Conservation (phyloP, 2,888 invertebrate genomes). For the Sarcophaga variegata region DNA sequence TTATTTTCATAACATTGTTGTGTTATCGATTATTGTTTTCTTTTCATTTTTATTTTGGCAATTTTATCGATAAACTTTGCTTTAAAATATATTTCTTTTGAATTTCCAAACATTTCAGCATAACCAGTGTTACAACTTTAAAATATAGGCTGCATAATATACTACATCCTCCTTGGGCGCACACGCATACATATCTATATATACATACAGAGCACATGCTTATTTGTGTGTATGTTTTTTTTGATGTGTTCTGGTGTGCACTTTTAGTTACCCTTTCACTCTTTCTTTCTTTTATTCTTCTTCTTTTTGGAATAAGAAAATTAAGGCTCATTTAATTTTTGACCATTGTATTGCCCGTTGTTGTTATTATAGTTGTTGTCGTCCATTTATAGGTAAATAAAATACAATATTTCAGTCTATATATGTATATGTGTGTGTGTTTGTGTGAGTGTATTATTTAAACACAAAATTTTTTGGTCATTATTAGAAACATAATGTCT, state of each 20-base stretch:
- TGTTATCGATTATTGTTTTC: too few species aligned
- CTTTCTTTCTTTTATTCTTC: constrained; percentile 6
- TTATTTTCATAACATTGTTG: too few species aligned
- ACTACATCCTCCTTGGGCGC: neutral
- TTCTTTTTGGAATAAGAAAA: constrained; percentile 18
- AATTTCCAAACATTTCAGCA: too few species aligned
- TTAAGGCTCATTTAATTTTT: constrained; percentile 48
- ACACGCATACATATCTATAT: neutral
- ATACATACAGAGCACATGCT: neutral
- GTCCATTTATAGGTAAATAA: neutral
- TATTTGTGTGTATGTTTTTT: neutral
- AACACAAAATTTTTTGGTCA: constrained; percentile 16
- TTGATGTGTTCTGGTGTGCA: neutral
- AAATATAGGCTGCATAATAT: neutral
- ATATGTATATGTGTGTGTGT: neutral
- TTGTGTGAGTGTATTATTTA: neutral
- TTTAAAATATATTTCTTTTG: too few species aligned
- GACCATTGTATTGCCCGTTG: too few species aligned
- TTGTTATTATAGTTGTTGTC: constrained; percentile 22
- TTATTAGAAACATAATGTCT: constrained; percentile 1
- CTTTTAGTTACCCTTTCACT: constrained; percentile 6
- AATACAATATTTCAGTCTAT: too few species aligned
- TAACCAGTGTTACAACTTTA: neutral
- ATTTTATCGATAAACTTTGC: too few species aligned
- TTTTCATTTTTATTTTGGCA: too few species aligned